These are phyloP conservation scores for Eublepharis macularius DNA, from an alignment of 2,113 vertebrate genomes.

Conservation along the genomic window DNA sequence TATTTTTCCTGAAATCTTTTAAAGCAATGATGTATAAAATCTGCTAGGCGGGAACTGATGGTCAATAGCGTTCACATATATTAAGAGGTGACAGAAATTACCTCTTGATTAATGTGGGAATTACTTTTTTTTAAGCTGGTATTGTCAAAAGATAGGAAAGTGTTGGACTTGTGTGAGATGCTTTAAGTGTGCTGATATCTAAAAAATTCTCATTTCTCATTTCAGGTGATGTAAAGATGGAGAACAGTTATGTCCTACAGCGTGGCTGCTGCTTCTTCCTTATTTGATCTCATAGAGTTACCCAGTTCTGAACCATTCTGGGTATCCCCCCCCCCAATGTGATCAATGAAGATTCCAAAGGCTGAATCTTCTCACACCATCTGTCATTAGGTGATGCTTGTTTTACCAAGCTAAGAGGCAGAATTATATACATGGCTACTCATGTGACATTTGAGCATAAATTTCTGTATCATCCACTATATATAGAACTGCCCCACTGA, in stretches of 20 bases:
- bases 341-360: constrained; percentile 10
- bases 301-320: not conserved
- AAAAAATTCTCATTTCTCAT: constrained; percentile 7
- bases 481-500: not conserved
- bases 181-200: not conserved
- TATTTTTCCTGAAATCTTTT: not conserved
- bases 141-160: not conserved
- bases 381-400: not conserved
- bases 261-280: constrained; percentile 10
- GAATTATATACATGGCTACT: not conserved
- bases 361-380: constrained; percentile 13
- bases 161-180: not conserved
- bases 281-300: constrained; percentile 32
- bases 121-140: not conserved
- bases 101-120: not conserved
- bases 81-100: not conserved
- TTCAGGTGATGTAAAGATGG: not conserved
- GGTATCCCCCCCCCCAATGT: no score
- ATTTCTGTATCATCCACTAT: not conserved
- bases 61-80: not conserved
- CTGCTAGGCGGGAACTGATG: not conserved
- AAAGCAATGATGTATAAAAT: not conserved
- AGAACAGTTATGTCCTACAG: not conserved
- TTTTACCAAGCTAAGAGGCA: not conserved
- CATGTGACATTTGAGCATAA: not conserved